Base-by-base conservation (phyloP, 2,797 vertebrate genomes). In the Neosalanx taihuensis region DNA sequence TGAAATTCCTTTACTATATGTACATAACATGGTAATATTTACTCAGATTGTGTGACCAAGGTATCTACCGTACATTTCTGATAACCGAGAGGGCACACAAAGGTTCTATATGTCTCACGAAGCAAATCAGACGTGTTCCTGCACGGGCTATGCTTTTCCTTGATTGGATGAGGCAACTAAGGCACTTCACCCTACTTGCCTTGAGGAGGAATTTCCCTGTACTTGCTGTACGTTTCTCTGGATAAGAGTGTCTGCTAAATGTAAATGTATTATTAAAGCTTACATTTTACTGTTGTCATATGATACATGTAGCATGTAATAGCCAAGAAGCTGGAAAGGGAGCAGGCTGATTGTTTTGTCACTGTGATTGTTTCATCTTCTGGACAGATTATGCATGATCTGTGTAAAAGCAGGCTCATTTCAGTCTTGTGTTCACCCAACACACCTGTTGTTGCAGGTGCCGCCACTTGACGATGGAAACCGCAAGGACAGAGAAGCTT, bases 401-500 rank as follows among this genome's bases (percentile, higher is more conserved):
- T n/a, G 18, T 20, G 33, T n/a, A 30, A 20, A 12, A 33, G 53
- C 4, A 4, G 29, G 26, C n/a, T 17, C 49, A 56, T 62, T 26
- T 41, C 13, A 23, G 17, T 15, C 41, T 13, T 65, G 6, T 18
- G 20, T n/a, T 58, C 3, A 57, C 2, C 35, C 64, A 20, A 86
- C 87, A 76, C 31, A 94, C 94, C 89, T 94, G 94, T 60, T 89
- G 74, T 73, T 76, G 85, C 35, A 94, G 89, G 73, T 84, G 81
- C 60, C 69, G 87, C 78, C 92, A 76, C 74, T 41, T 91, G 35
- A 85, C 3, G 51, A 89, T 70, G 29, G 93, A 90, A 79, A 89
- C 88, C 20, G 88, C 81, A 13, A 95, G 72, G 30, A 95, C 86
- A 0, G 94, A 95, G 5, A 80, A 86, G 33, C 94, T 96, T 57